phyloP scores from a whole-genome alignment of 2,113 vertebrate genomes.

The Fukomys damarensis region DNA sequence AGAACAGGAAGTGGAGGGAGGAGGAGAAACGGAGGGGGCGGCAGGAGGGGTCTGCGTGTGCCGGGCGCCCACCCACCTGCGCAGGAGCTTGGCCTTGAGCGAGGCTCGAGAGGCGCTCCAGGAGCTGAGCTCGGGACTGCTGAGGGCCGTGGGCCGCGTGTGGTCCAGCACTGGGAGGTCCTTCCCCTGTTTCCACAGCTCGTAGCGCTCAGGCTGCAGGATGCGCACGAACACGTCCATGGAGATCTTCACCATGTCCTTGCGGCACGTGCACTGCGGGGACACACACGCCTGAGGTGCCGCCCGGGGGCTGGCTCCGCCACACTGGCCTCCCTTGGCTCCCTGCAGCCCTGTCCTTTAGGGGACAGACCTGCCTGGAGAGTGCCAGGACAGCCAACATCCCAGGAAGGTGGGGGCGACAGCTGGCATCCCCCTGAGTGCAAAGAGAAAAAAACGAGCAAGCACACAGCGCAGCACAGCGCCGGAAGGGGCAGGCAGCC shows the following conservation, averaged over 20 bases:
- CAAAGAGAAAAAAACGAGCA: not conserved
- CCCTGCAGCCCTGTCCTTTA: not conserved
- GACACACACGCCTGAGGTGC: not conserved
- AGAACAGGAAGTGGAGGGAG: not conserved
- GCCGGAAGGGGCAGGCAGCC: not conserved
- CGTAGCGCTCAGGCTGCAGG: constrained; percentile 96
- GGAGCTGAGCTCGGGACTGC: constrained; percentile 91
- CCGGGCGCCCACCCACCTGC: constrained; percentile 86
- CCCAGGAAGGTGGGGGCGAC: fast-evolving
- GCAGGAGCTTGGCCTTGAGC: constrained; percentile 89
- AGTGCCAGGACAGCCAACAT: not conserved
- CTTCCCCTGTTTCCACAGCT: constrained; percentile 97
- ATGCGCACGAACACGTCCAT: constrained; percentile 98
- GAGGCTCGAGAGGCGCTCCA: constrained; percentile 92
- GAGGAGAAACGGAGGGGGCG: not conserved
- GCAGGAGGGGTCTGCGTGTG: not conserved
- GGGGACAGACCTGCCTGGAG: not conserved
- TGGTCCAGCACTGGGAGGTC: constrained; percentile 93
- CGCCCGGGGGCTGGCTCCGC: not conserved
- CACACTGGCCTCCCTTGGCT: not conserved
- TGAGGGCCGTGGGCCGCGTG: constrained; percentile 91
- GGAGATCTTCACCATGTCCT: constrained; percentile 99
- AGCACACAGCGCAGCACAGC: fast-evolving
- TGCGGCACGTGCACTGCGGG: constrained; percentile 94
- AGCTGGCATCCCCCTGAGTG: fast-evolving